These are phyloP conservation scores for Podargus strigoides DNA, from an alignment of 2,797 vertebrate genomes.

Conservation along the genomic window DNA sequence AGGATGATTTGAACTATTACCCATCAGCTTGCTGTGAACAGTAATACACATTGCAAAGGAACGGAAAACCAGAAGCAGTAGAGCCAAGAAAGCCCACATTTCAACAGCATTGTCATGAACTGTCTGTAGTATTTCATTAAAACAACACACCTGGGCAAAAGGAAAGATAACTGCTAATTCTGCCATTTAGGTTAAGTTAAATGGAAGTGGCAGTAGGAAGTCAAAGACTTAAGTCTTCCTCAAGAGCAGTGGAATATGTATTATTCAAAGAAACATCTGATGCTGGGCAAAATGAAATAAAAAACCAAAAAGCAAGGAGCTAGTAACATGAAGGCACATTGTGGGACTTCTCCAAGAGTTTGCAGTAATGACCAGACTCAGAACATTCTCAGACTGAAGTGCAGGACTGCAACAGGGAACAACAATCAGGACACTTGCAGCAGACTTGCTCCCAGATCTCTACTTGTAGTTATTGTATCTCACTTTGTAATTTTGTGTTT, in stretches of 20 bases:
- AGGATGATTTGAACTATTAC: not conserved
- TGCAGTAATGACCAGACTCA: not conserved
- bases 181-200: not conserved
- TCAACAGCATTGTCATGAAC: not conserved
- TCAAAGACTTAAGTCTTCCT: not conserved
- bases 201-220: not conserved
- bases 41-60: not conserved
- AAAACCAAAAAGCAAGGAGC: not conserved
- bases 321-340: not conserved
- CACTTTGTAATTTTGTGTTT: not conserved
- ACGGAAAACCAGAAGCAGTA: not conserved
- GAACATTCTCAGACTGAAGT: fast-evolving
- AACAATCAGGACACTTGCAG: not conserved
- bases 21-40: not conserved
- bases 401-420: not conserved
- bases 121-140: not conserved
- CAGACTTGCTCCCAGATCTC: not conserved
- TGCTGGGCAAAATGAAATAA: not conserved
- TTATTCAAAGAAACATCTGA: not conserved
- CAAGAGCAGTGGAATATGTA: not conserved
- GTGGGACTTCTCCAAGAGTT: not conserved
- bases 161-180: not conserved
- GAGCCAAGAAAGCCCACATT: not conserved
- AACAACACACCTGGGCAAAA: not conserved
- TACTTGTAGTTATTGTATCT: not conserved